Evolutionary conservation across 2,113 vertebrate species (phyloP).

Genomic region (Tapirus terrestris): DNA sequence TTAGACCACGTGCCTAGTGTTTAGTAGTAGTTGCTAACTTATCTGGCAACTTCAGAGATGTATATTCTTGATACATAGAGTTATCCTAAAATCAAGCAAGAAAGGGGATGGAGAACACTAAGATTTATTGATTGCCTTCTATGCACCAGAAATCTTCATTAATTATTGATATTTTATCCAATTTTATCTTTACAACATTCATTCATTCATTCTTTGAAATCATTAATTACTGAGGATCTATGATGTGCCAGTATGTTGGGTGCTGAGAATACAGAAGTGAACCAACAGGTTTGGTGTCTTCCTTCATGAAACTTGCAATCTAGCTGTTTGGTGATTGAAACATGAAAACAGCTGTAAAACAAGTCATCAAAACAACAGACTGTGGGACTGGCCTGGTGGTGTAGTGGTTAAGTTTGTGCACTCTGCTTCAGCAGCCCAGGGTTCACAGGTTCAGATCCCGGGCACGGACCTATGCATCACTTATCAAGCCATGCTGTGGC

Average conservation of each 20-base stretch:
- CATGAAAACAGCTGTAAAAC: conserved; percentile 18
- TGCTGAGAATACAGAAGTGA: conserved; percentile 15
- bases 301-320: not conserved
- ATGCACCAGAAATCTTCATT: not conserved
- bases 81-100: conserved; percentile 16
- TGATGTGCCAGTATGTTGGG: not conserved
- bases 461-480: too few relatives aligned
- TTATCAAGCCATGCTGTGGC: too few relatives aligned
- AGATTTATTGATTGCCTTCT: not conserved
- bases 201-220: not conserved
- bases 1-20: not conserved
- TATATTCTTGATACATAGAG: not conserved
- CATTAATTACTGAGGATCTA: not conserved
- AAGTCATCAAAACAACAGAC: not conserved
- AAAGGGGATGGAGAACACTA: not conserved
- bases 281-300: not conserved
- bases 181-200: conserved; percentile 1
- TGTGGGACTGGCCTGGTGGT: too few relatives aligned
- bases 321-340: not conserved
- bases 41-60: not conserved
- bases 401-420: too few relatives aligned
- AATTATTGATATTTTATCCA: not conserved
- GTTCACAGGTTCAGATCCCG: too few relatives aligned
- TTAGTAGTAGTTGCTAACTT: not conserved
- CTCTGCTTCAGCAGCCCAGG: too few relatives aligned